Percentiles rank a stretch among this genome's conserved stretches.
Evolutionary conservation across 2,888 invertebrate species (phyloP).

Genomic region (Sesamia inferens): DNA sequence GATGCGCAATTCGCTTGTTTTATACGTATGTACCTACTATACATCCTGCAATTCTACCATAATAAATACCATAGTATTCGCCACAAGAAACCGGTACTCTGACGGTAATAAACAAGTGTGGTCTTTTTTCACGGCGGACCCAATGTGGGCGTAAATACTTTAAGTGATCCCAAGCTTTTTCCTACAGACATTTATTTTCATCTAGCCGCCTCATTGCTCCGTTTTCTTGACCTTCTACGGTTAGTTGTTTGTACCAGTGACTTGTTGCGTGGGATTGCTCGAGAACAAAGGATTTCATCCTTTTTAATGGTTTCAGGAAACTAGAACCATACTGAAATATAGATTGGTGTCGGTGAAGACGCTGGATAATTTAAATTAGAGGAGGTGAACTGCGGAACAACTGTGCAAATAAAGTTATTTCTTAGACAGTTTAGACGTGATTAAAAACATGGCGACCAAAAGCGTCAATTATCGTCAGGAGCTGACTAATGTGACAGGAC

Average conservation of each 20-base stretch:
- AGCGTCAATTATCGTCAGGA: too few species aligned
- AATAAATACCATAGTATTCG: conserved; percentile 35
- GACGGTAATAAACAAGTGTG: conserved; percentile 45
- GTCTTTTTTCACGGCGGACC: conserved; percentile 35
- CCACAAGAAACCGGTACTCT: conserved; percentile 26
- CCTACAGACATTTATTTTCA: conserved; percentile 56
- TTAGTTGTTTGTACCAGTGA: conserved; percentile 31
- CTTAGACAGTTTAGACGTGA: too few species aligned
- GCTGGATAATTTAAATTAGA: conserved; percentile 47
- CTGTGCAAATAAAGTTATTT: background rate
- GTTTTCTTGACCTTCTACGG: conserved; percentile 36
- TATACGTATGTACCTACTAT: background rate
- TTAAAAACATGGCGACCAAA: too few species aligned
- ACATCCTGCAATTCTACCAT: background rate
- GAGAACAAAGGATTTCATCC: conserved; percentile 10
- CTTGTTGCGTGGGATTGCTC: conserved; percentile 48
- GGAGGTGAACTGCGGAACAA: conserved; percentile 8
- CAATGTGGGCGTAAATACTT: conserved; percentile 46
- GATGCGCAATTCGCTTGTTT: too few species aligned
- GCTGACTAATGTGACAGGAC: too few species aligned
- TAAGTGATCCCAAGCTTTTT: conserved; percentile 50
- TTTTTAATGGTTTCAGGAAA: conserved; percentile 5
- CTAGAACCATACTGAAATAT: conserved; percentile 10
- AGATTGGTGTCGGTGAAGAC: conserved; percentile 28
- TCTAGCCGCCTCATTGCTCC: conserved; percentile 35